Evolutionary conservation across 1,140 invertebrate genomes (phyloP).

Genomic region (Calephelis nemesis): DNA sequence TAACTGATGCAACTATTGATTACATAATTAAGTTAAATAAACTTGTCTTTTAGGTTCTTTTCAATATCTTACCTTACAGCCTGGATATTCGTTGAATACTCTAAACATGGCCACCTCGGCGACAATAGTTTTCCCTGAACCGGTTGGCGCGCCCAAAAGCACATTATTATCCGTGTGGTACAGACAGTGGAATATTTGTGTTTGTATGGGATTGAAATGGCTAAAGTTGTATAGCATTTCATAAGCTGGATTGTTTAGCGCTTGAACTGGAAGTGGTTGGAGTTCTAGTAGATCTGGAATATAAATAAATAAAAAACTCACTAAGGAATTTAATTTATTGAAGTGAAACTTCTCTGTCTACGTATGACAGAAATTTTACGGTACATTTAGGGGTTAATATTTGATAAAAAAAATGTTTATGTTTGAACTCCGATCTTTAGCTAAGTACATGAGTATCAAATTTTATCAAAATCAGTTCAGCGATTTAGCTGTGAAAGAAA

Average conservation of each 20-base stretch:
- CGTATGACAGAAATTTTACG: too few species aligned
- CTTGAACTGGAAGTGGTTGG: constrained; percentile 92
- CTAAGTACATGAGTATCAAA: too few species aligned
- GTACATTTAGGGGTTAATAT: too few species aligned
- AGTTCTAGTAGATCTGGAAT: constrained; percentile 91
- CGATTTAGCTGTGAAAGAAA: too few species aligned
- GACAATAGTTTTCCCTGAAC: constrained; percentile 98
- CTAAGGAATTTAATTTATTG: too few species aligned
- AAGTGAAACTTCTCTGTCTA: too few species aligned
- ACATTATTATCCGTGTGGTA: constrained; percentile 98
- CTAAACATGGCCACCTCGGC: constrained; percentile 99
- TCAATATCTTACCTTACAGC: constrained; percentile 85
- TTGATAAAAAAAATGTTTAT: too few species aligned
- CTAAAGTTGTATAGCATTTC: constrained; percentile 94
- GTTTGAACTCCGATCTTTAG: too few species aligned
- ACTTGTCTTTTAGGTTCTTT: too few species aligned
- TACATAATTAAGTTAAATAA: too few species aligned
- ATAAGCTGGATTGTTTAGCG: constrained; percentile 87
- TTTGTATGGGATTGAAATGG: constrained; percentile 99
- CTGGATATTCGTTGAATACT: constrained; percentile 91
- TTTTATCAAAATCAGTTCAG: too few species aligned
- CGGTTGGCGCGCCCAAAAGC: constrained; percentile 97
- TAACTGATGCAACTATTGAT: too few species aligned
- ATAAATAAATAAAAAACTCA: neutral
- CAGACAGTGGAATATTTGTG: constrained; percentile 97